Conservation (phyloP, 2,888 invertebrate genomes). For the Calliopum simillimum region DNA sequence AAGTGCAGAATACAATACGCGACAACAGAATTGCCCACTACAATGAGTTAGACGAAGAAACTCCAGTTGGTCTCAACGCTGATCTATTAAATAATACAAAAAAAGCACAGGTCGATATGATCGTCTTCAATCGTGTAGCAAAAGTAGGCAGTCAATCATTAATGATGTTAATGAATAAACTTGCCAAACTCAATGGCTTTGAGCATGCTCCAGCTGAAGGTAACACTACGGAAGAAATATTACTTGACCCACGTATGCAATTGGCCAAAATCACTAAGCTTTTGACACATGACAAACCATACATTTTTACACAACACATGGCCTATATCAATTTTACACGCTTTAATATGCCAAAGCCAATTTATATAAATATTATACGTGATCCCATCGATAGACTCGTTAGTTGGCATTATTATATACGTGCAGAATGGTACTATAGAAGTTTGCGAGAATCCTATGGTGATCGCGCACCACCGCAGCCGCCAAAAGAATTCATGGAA, state of each 20-base stretch:
- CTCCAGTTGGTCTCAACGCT: background rate
- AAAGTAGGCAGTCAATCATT: slow-evolving; percentile 89
- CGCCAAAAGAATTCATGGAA: slow-evolving; percentile 9
- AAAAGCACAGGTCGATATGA: slow-evolving; percentile 74
- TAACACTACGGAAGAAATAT: background rate
- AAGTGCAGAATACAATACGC: no score
- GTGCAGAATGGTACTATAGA: slow-evolving; percentile 77
- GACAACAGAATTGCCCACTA: no score
- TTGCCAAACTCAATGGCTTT: slow-evolving; percentile 73
- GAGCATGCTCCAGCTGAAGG: slow-evolving; percentile 75
- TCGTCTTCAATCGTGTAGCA: slow-evolving; percentile 88
- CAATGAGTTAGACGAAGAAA: no score
- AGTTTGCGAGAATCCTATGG: slow-evolving; percentile 82
- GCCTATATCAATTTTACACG: slow-evolving; percentile 88
- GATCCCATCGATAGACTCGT: slow-evolving; percentile 90
- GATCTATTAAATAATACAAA: slow-evolving; percentile 77
- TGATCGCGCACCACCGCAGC: no score
- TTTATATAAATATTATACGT: slow-evolving; percentile 87
- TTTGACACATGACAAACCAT: slow-evolving; percentile 77
- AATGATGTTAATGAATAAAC: slow-evolving; percentile 80
- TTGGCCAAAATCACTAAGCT: slow-evolving; percentile 72
- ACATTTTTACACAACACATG: slow-evolving; percentile 86
- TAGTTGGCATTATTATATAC: slow-evolving; percentile 91
- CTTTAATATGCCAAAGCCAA: slow-evolving; percentile 79
- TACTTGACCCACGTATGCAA: background rate